phyloP scores from a whole-genome alignment of 2,888 invertebrate genomes.

The Melieria picta region DNA sequence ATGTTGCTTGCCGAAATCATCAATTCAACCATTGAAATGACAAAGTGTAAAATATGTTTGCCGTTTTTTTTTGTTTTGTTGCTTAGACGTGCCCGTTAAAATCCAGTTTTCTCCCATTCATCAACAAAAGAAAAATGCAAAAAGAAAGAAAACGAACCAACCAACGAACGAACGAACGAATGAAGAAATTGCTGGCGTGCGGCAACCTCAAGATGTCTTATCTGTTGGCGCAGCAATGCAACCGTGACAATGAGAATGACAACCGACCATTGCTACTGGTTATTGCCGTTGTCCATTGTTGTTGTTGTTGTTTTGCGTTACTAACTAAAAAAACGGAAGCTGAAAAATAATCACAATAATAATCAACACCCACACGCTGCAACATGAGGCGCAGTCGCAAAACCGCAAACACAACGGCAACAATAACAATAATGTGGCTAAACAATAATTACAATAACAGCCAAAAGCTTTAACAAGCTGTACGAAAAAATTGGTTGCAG shows the following conservation, averaged over 20 bases:
- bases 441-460: not conserved
- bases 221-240: constrained; percentile 24
- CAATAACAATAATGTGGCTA: not conserved
- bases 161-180: no score
- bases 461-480: not conserved
- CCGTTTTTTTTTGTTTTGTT: no score
- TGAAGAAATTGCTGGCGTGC: no score
- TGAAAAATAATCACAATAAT: constrained; percentile 28
- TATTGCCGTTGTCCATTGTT: constrained; percentile 12
- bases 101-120: no score
- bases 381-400: not conserved
- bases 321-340: constrained; percentile 17
- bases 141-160: no score
- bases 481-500: not conserved
- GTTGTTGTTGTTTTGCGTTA: not conserved
- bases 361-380: constrained; percentile 31
- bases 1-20: no score
- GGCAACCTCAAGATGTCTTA: constrained; percentile 23
- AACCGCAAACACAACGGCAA: constrained; percentile 1
- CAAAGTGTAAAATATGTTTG: no score
- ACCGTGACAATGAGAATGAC: constrained; percentile 34
- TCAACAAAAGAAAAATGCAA: no score
- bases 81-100: no score
- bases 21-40: no score
- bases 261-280: constrained; percentile 21